A percentile compares a stretch with the other conserved stretches of the same genome.
These are phyloP conservation scores for Acronicta psi DNA, from an alignment of 2,888 invertebrate species.

Conservation along the genomic window DNA sequence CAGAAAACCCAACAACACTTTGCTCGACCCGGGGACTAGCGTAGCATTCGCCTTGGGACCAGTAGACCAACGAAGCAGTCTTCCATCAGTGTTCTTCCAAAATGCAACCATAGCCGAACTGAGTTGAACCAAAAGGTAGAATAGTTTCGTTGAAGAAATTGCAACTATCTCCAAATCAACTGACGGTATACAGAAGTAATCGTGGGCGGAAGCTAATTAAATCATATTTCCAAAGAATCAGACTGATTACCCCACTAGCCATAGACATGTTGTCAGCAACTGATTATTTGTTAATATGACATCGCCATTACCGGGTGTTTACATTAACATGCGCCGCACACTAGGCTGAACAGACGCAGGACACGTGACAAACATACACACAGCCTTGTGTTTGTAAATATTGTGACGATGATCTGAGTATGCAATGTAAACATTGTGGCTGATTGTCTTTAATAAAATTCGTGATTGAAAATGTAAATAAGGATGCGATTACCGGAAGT, in stretches of 20 bases:
- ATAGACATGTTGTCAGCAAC: neutral
- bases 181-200: no score
- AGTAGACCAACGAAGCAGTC: no score
- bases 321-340: constrained; percentile 21
- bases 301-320: constrained; percentile 9
- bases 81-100: no score
- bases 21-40: no score
- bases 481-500: neutral
- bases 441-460: neutral
- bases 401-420: constrained; percentile 12
- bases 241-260: neutral
- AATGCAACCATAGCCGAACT: no score
- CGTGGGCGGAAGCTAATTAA: no score
- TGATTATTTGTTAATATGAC: constrained; percentile 11
- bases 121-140: no score
- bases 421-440: neutral
- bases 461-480: neutral
- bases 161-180: no score
- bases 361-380: constrained; percentile 33
- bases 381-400: constrained; percentile 28
- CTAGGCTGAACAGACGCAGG: constrained; percentile 1
- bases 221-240: neutral
- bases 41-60: no score
- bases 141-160: no score
- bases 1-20: no score